Evolutionary conservation across 1,140 invertebrate species (phyloP), one percentile per base, ranked within the genome.

Genomic region (Trachymyrmex septentrionalis): DNA sequence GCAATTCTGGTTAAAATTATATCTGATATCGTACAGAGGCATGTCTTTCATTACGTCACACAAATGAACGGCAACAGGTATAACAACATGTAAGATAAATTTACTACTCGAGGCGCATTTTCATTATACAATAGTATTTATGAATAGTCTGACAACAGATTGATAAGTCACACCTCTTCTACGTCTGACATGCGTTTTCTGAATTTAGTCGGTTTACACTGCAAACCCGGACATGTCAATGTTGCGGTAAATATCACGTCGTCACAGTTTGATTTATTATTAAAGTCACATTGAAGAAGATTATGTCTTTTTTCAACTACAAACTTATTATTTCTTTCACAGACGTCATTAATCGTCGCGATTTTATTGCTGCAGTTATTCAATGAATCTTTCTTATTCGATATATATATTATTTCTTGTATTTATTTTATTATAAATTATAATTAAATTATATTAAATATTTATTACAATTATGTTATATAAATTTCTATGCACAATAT

Each of bases 131-230:
- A n/a, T n/a, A 1, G 0, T 19, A 53, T 69, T 34, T 48, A 24
- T 14, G 3, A 12, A 30, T 38, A 24, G 7, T 66, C 12, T 10
- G 30, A 69, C 27, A 16, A 53, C 14, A 34, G 0, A 69, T 21
- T 30, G 64, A 80, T 27, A 77, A 34, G 24, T 3, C 57, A 14
- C 57, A 50, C 16, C n/a, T 38, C 6, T 0, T 19, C 9, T 19
- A 6, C n/a, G n/a, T n/a, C n/a, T 34, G 21, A 38, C 63, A 55
- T 14, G 3, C 10, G 14, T 19, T 55, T n/a, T 3, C 12, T 50
- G 27, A 66, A 24, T 53, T 80, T 69, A 44, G 63, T 80, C 3
- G n/a, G 38, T 53, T 75, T n/a, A 21, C 64, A 48, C 21, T 61
- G n/a, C n/a, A 71, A 71, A 24, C 14, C n/a, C 30, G 7, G 0